Conservation (phyloP, 2,797 vertebrate species). For the Borostomias antarcticus region DNA sequence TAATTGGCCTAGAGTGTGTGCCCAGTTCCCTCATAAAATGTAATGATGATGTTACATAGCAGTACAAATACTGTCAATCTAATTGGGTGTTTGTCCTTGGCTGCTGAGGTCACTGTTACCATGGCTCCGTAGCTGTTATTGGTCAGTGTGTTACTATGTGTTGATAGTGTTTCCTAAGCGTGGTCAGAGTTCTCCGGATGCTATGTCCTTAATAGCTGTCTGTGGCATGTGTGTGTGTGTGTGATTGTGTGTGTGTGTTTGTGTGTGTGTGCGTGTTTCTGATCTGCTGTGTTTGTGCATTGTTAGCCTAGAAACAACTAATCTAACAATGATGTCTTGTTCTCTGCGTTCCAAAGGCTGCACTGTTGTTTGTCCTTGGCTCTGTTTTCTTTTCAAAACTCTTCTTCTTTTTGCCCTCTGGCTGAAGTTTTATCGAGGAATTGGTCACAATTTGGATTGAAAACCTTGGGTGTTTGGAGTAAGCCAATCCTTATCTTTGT, state of each 20-base stretch:
- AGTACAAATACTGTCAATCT: neutral
- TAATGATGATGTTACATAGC: neutral
- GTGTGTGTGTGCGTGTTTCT: constrained; percentile 5
- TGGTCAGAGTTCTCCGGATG: neutral
- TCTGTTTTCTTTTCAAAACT: neutral
- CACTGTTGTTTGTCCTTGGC: neutral
- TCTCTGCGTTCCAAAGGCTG: constrained; percentile 3
- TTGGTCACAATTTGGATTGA: neutral
- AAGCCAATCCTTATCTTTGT: neutral
- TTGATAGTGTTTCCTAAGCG: neutral
- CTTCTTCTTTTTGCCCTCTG: neutral
- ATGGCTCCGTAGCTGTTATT: neutral
- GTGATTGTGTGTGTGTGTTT: neutral
- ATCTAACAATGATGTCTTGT: constrained; percentile 22
- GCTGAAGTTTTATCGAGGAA: neutral
- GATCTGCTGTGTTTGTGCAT: neutral
- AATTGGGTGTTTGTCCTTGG: constrained; percentile 6
- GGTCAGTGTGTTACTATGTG: neutral
- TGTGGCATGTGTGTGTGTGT: constrained; percentile 9
- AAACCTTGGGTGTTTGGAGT: neutral
- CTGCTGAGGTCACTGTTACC: constrained; percentile 15
- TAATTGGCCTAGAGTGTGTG: neutral
- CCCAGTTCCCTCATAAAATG: too few species aligned
- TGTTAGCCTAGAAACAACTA: constrained; percentile 19
- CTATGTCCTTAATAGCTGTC: neutral